Conservation (phyloP, 2,797 vertebrate species). For the Silurus aristotelis region DNA sequence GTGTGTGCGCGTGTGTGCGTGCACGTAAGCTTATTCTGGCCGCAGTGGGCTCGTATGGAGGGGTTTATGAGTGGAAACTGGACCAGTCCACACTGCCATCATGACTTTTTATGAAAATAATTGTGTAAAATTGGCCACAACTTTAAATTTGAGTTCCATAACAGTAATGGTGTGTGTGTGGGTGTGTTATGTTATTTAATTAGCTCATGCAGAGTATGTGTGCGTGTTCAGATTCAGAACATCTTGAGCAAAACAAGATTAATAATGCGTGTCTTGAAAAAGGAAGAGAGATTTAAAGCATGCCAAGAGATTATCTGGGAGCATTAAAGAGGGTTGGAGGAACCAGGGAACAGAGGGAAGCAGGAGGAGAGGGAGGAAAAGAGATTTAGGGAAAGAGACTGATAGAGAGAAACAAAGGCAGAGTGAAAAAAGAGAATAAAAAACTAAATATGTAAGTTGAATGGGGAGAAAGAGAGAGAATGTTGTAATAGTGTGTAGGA, state of each 20-base stretch:
- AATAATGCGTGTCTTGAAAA: neutral
- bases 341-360: neutral
- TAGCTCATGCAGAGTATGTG: neutral
- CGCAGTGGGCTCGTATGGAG: neutral
- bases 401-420: neutral
- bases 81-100: constrained; percentile 45
- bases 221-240: neutral
- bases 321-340: neutral
- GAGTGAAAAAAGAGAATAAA: neutral
- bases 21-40: neutral
- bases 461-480: neutral
- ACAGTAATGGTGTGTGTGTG: neutral
- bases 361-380: neutral
- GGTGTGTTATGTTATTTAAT: neutral
- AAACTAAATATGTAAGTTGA: neutral
- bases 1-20: neutral
- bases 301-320: neutral
- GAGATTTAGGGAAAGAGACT: neutral
- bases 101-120: constrained; percentile 49
- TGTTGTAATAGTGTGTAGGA: no score
- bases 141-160: neutral
- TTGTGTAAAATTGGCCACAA: constrained; percentile 47
- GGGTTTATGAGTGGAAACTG: constrained; percentile 62
- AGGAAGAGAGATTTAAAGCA: neutral
- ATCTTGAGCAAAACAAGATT: constrained; percentile 8